These are phyloP conservation scores for Graphium colonna DNA, from an alignment of 2,888 invertebrate species.

Conservation along the genomic window DNA sequence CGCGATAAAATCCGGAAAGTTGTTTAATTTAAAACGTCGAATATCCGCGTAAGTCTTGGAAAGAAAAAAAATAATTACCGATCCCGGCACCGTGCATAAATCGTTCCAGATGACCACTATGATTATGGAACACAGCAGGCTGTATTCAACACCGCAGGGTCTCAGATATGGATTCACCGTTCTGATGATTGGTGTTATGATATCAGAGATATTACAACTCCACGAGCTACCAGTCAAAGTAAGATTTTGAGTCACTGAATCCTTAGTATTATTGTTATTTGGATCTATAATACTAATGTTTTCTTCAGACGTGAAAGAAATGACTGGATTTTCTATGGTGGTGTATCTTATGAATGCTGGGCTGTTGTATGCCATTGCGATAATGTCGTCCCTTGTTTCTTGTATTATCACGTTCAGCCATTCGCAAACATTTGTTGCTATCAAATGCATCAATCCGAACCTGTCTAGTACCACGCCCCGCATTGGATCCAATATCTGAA, in stretches of 20 bases:
- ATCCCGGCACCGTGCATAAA: slow-evolving; percentile 78
- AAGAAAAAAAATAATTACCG: slow-evolving; percentile 46
- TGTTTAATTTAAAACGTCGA: no score
- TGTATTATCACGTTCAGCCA: slow-evolving; percentile 94
- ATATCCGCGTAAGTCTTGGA: no score
- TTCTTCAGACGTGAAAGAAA: slow-evolving; percentile 42
- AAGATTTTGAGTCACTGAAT: slow-evolving; percentile 31
- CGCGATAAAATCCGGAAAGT: no score
- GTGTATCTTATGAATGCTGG: slow-evolving; percentile 56
- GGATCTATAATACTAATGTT: slow-evolving; percentile 27
- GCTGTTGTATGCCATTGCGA: slow-evolving; percentile 63
- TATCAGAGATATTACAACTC: slow-evolving; percentile 70
- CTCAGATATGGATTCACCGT: slow-evolving; percentile 88
- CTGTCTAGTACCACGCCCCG: slow-evolving; percentile 78
- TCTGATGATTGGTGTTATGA: slow-evolving; percentile 81
- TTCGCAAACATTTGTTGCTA: slow-evolving; percentile 95
- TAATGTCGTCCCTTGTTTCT: slow-evolving; percentile 93
- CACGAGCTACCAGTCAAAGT: slow-evolving; percentile 44
- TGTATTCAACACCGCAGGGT: slow-evolving; percentile 91
- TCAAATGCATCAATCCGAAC: slow-evolving; percentile 95
- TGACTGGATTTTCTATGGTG: slow-evolving; percentile 52
- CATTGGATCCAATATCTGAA: slow-evolving; percentile 68
- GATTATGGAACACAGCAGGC: slow-evolving; percentile 88
- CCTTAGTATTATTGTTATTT: slow-evolving; percentile 21
- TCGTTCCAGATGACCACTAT: slow-evolving; percentile 90